These are phyloP conservation scores for Dryobota labecula DNA, from an alignment of 2,888 invertebrate species.

Conservation along the genomic window DNA sequence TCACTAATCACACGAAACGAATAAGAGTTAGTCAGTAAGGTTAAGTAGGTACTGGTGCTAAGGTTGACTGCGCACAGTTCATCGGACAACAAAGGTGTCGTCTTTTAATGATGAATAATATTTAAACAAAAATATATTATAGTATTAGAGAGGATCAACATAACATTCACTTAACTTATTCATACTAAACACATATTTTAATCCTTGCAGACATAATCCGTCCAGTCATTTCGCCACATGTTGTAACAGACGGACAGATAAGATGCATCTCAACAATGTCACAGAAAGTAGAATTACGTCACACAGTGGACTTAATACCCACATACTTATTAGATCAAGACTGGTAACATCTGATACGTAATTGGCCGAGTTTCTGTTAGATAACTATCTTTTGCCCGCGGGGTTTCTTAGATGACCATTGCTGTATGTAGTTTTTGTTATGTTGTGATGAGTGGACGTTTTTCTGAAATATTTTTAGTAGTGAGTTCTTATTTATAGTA, in stretches of 20 bases:
- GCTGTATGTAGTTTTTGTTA: neutral
- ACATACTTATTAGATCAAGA: conserved; percentile 65
- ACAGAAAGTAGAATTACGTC: conserved; percentile 51
- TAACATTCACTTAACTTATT: neutral
- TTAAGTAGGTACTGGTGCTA: neutral
- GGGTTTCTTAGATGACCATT: conserved; percentile 17
- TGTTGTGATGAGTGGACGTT: conserved; percentile 1
- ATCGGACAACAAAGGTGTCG: neutral
- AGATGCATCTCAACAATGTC: conserved; percentile 59
- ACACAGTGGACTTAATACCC: conserved; percentile 52
- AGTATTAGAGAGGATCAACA: neutral
- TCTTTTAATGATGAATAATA: neutral
- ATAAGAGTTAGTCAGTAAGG: too few species aligned
- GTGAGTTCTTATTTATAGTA: neutral
- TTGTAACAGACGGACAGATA: conserved; percentile 18
- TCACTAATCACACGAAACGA: too few species aligned
- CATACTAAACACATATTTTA: conserved; percentile 13
- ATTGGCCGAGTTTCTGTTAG: conserved; percentile 48
- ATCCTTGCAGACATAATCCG: conserved; percentile 29
- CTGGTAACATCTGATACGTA: conserved; percentile 56
- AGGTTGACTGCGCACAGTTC: neutral
- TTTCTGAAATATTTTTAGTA: neutral
- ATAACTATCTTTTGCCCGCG: conserved; percentile 45
- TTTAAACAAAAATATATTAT: neutral
- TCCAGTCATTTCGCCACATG: conserved; percentile 24